Base-by-base conservation (phyloP, 2,113 vertebrate species). In the Eulacestoma nigropectus region DNA sequence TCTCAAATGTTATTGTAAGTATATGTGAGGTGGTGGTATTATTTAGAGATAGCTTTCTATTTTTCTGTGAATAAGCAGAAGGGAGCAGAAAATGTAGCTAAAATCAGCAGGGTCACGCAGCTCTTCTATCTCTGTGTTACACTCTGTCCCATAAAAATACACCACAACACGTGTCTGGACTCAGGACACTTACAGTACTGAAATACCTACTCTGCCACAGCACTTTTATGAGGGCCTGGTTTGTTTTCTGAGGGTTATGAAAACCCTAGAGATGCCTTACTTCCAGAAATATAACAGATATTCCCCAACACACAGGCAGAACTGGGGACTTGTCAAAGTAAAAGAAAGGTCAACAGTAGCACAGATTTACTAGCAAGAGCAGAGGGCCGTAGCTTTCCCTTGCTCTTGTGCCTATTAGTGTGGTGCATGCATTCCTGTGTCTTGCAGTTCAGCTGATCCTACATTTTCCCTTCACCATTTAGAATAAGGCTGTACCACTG, bases 1-100 rank as follows among this genome's bases (percentile, higher is more conserved):
- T 98, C 84, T 97, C 97, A 57, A 96, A 93, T 15, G 90, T 97
- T 75, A 95, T 86, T 91, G 95, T 97, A 95, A 97, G 97, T 93
- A 89, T 90, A 23, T 55, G 60, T 78, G 65, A 52, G 59, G 35
- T 52, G 73, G 37, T 62, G 53, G 19, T 55, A 33, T 56, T 84
- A 57, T 62, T 83, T 91, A 75, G 49, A 68, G 37, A 57, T 9
- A 49, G 47, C 15, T 85, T 86, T 77, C 35, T 74, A 7, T 22
- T 62, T 93, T 74, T n/a, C 35, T 63, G 32, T 46, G 33, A 70
- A 39, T 74, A 53, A 92, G n/a, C 15, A n/a, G 44, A 95, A 85
- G 30, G 37, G 56, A 55, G 41, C 30, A 70, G 84, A 78, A 95
- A 74, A 23, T 42, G 35, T 16, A 80, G 27, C 44, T 68, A 78